phyloP scores from a whole-genome alignment of 2,888 invertebrate genomes.

The Mactromeris polynyma region DNA sequence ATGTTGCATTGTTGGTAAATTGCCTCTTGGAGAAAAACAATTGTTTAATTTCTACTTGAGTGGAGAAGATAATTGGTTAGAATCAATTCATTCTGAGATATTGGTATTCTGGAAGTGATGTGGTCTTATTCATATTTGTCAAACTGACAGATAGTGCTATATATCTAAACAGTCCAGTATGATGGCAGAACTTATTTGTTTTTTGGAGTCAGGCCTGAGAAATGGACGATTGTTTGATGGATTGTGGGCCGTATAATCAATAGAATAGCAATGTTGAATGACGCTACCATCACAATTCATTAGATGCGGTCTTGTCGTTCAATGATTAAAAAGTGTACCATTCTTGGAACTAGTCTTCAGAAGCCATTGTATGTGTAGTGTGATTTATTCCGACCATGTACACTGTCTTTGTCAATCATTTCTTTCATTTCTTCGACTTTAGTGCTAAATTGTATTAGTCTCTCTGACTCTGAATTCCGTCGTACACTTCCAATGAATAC shows the following conservation, averaged over 20 bases:
- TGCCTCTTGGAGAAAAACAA: conserved; percentile 37
- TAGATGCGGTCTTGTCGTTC: conserved; percentile 21
- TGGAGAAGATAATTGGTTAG: conserved; percentile 21
- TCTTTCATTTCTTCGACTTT: not conserved
- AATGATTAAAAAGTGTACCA: conserved; percentile 12
- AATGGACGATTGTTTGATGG: conserved; percentile 15
- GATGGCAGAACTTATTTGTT: conserved; percentile 27
- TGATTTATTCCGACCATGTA: conserved; percentile 14
- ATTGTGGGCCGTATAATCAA: conserved; percentile 27
- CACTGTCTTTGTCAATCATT: conserved; percentile 15
- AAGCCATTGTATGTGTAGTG: not conserved
- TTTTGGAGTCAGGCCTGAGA: conserved; percentile 15
- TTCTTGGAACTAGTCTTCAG: not conserved
- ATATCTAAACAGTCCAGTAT: conserved; percentile 5
- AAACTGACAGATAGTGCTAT: conserved; percentile 10
- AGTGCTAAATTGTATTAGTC: not conserved
- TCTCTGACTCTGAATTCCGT: not conserved
- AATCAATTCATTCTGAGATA: conserved; percentile 36
- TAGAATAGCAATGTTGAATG: conserved; percentile 27
- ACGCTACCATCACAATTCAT: conserved; percentile 34
- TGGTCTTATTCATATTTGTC: conserved; percentile 24
- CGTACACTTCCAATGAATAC: not conserved
- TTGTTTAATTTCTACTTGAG: conserved; percentile 56
- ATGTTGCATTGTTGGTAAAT: conserved; percentile 36
- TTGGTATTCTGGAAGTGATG: conserved; percentile 21